Evolutionary conservation across 2,113 vertebrate genomes (phyloP).

Genomic region (Saimiri boliviensis): DNA sequence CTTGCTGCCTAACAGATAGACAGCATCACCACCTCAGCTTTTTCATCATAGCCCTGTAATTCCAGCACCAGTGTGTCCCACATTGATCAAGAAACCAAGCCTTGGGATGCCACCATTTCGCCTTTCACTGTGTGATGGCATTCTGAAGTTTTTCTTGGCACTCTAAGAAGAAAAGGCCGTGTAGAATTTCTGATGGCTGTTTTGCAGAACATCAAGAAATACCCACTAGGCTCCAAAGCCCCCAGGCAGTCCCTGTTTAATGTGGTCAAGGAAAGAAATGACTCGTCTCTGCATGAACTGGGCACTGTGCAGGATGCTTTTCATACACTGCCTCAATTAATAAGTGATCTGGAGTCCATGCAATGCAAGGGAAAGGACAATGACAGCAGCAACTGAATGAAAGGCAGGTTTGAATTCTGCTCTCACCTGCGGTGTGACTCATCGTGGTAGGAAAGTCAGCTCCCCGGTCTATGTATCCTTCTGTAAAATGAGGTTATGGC

Average conservation of each 20-base stretch:
- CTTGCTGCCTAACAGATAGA: not conserved
- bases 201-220: not conserved
- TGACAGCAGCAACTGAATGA: not conserved
- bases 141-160: not conserved
- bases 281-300: not conserved
- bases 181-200: not conserved
- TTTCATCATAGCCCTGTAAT: not conserved
- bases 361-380: not conserved
- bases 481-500: conserved; percentile 46
- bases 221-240: not conserved
- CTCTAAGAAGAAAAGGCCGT: not conserved
- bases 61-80: not conserved
- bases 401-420: not conserved
- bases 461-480: conserved; percentile 3
- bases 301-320: not conserved
- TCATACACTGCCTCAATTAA: not conserved
- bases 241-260: not conserved
- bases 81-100: not conserved
- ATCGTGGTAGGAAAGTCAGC: not conserved
- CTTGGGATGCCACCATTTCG: not conserved
- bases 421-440: conserved; percentile 16
- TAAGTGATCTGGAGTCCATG: not conserved
- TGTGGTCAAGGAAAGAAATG: conserved; percentile 3
- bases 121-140: not conserved
- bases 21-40: not conserved